Conservation (phyloP, 2,888 invertebrate genomes). For the Miltochrista miniata region DNA sequence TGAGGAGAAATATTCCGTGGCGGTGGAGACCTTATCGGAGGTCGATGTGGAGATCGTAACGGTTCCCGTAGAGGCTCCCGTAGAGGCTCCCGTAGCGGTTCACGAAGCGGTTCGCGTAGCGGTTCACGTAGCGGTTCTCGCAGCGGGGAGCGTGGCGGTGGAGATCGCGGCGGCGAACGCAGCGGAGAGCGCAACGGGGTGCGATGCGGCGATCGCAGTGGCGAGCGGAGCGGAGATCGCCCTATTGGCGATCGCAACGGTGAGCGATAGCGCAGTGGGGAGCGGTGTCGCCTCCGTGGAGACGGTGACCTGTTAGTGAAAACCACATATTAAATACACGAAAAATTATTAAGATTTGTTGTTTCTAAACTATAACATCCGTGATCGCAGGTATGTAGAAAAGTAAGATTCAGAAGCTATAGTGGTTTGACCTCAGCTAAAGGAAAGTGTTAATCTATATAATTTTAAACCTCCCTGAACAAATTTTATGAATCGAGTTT, state of each 20-base stretch:
- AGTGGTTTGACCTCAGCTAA: too few species aligned
- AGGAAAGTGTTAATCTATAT: too few species aligned
- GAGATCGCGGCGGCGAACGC: conserved; percentile 38
- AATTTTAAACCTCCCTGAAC: too few species aligned
- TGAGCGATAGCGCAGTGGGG: conserved; percentile 58
- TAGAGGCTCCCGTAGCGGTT: conserved; percentile 38
- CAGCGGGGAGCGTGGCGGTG: conserved; percentile 43
- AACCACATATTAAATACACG: neutral
- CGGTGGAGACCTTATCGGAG: conserved; percentile 39
- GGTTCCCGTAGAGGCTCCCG: conserved; percentile 47
- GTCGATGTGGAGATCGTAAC: conserved; percentile 46
- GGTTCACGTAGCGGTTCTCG: conserved; percentile 44
- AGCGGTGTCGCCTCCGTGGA: conserved; percentile 77
- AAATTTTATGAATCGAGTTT: too few species aligned
- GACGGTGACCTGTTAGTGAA: conserved; percentile 62
- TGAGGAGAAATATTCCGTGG: conserved; percentile 60
- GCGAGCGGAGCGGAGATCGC: conserved; percentile 40
- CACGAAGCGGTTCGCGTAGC: conserved; percentile 37
- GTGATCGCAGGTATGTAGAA: too few species aligned
- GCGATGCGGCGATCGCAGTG: conserved; percentile 40
- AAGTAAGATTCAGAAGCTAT: too few species aligned
- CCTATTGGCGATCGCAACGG: conserved; percentile 39
- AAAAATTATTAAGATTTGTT: too few species aligned
- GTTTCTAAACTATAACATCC: too few species aligned
- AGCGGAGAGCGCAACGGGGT: conserved; percentile 41